Evolutionary conservation across 2,797 vertebrate species (phyloP).

Genomic region (Rhinatrema bivittatum): DNA sequence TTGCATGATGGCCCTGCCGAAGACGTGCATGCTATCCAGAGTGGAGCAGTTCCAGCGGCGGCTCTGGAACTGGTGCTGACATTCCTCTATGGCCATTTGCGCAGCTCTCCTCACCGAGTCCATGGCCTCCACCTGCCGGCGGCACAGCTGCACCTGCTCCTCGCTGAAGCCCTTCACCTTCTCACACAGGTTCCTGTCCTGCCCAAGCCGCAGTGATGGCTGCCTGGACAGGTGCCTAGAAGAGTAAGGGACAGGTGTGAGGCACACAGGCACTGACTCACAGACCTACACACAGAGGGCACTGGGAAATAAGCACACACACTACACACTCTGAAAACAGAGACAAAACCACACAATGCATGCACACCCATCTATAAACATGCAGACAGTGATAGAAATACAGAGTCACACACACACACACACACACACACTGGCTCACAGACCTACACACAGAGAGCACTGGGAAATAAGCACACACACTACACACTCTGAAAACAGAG

Average conservation of each 20-base stretch:
- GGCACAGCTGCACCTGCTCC: slow-evolving; percentile 62
- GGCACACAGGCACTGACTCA: too few species aligned
- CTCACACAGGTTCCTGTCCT: slow-evolving; percentile 49
- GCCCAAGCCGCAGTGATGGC: slow-evolving; percentile 54
- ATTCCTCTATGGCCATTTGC: slow-evolving; percentile 69
- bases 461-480: too few species aligned
- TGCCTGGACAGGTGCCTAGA: slow-evolving; percentile 63
- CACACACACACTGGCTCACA: accelerated
- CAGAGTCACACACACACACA: too few species aligned
- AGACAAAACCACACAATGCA: too few species aligned
- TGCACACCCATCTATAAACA: too few species aligned
- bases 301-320: too few species aligned
- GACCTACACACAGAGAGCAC: slow-evolving; percentile 4
- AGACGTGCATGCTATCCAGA: slow-evolving; percentile 64
- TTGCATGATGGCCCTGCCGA: slow-evolving; percentile 53
- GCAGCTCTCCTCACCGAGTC: slow-evolving; percentile 54
- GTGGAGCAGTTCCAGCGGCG: slow-evolving; percentile 69
- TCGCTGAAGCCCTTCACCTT: slow-evolving; percentile 60
- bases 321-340: too few species aligned
- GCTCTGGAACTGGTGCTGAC: slow-evolving; percentile 69
- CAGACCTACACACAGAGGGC: too few species aligned
- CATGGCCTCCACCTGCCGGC: slow-evolving; percentile 63
- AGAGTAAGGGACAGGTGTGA: slow-evolving; percentile 3
- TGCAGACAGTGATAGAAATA: too few species aligned
- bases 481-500: too few species aligned